Base-by-base conservation (phyloP, 2,797 vertebrate genomes). In the Netta rufina region DNA sequence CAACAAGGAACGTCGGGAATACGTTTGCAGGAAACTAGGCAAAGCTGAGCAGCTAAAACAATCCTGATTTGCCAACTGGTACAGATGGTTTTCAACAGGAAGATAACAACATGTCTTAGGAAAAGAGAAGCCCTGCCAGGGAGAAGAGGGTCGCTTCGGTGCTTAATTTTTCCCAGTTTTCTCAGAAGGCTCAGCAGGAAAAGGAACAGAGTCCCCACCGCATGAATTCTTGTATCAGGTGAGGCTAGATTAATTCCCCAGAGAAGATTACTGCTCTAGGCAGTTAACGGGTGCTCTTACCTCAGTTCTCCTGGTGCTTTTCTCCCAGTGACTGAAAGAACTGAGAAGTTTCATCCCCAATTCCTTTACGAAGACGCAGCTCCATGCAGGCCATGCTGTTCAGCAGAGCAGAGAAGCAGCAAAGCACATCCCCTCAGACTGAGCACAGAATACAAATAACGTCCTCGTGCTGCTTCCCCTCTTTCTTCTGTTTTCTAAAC, bases 161-260 rank as follows among this genome's bases (percentile, higher is more conserved):
- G 45, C 32, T 89, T 89, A 41, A 5, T 89, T 93, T 82, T 70
- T 84, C 61, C 25, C 20, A 47, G 25, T 60, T 41, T 87, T 80
- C 78, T 82, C 72, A 69, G 57, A 38, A 95, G 82, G 57, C 71
- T 84, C 32, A 33, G 47, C 33, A 91, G 89, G 75, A 93, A 93
- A 80, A 19, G 22, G 49, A 22, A 87, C 61, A 85, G 49, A 75
- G 51, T 16, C 56, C 58, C 83, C 49, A 30, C 22, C 18, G 65
- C 43, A 51, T 21, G 84, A 75, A 67, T 81, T 85, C 24, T 89
- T 89, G 43, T 72, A 85, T 83, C 30, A 56, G 22, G 51, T 73
- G 79, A 87, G 94, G 93, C 54, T 61, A 81, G 47, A 90, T 66
- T 83, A 33, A 77, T 43, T 69, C 58, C 53, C n/a, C 43, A n/a